Evolutionary conservation across 2,113 vertebrate species (phyloP).

Genomic region (Cyanoramphus novaezelandiae): DNA sequence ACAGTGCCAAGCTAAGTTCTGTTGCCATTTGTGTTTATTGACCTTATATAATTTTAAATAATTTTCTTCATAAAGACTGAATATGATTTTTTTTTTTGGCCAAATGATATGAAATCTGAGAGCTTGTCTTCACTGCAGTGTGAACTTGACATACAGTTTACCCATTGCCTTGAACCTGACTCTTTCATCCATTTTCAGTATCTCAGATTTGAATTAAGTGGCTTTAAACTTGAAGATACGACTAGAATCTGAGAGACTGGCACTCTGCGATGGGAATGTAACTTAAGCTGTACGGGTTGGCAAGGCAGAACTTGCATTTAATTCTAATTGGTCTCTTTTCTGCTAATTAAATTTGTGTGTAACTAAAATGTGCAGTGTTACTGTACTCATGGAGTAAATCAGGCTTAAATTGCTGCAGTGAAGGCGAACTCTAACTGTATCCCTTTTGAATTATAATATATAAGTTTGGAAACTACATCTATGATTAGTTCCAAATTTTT

Average conservation of each 20-base stretch:
- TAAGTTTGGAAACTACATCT: background rate
- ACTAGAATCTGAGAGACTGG: background rate
- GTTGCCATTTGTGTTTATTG: slow-evolving; percentile 25
- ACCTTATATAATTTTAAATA: background rate
- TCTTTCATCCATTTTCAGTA: background rate
- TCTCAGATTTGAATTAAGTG: background rate
- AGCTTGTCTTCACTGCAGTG: background rate
- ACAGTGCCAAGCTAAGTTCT: background rate
- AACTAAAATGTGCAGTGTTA: background rate
- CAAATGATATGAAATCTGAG: slow-evolving; percentile 2
- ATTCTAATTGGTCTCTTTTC: background rate
- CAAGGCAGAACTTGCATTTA: background rate
- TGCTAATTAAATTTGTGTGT: background rate
- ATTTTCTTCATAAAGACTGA: slow-evolving; percentile 15
- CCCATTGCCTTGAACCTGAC: background rate
- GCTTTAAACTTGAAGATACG: background rate
- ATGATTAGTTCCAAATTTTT: background rate
- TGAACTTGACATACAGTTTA: background rate
- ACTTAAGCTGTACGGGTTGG: background rate
- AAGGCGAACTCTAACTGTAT: background rate
- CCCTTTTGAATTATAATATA: background rate
- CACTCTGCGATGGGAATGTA: background rate
- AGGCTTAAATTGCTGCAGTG: background rate
- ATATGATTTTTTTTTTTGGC: background rate
- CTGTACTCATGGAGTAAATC: background rate